A percentile compares a stretch with the other conserved stretches of the same genome.
Evolutionary conservation across 2,113 vertebrate genomes (phyloP).

Genomic region (Eira barbara): DNA sequence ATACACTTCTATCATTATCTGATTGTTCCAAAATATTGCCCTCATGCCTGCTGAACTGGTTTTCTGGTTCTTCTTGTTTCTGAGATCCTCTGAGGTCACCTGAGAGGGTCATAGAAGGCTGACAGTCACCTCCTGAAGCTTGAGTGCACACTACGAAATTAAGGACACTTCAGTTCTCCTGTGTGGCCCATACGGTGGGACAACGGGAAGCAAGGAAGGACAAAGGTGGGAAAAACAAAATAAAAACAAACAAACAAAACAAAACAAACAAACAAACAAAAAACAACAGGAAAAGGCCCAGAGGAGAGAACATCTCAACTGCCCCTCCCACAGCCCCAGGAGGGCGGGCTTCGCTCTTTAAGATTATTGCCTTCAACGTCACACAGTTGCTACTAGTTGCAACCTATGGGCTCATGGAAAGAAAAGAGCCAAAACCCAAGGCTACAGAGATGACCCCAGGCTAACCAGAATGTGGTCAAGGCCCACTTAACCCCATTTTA

Average conservation of each 20-base stretch:
- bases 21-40: neutral
- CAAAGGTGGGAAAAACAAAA: neutral
- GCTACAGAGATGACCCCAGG: neutral
- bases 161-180: neutral
- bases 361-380: neutral
- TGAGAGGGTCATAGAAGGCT: neutral
- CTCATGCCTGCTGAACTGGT: neutral
- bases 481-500: neutral
- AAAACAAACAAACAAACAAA: too few species aligned
- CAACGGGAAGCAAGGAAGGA: neutral
- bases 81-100: neutral
- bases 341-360: fast-evolving
- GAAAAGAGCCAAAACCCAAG: neutral
- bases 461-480: neutral
- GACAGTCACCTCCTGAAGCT: neutral
- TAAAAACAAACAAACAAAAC: too few species aligned
- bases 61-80: neutral
- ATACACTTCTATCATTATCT: neutral
- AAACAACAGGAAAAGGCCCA: neutral
- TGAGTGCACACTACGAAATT: neutral
- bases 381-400: too few species aligned
- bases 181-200: neutral
- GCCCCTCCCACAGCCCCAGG: fast-evolving
- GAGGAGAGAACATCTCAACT: neutral
- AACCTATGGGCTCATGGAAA: neutral